These are phyloP conservation scores for Leptopilina drosophilae DNA, from an alignment of 2,888 invertebrate genomes.

Conservation along the genomic window DNA sequence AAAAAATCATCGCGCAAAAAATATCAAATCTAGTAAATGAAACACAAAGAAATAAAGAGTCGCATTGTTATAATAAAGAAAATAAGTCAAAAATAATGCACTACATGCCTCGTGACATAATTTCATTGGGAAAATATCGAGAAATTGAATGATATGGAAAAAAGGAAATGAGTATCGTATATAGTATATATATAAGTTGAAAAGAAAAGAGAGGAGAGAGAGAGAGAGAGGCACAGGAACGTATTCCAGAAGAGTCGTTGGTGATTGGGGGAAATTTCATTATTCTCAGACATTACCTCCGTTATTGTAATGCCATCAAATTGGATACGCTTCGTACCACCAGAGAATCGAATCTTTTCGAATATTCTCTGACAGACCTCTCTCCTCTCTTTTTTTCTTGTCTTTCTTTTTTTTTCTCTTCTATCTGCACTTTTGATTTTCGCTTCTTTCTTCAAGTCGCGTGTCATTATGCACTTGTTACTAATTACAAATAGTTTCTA, in stretches of 20 bases:
- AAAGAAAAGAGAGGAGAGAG: slow-evolving; percentile 42
- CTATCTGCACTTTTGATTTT: too few relatives aligned
- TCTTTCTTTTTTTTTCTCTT: too few relatives aligned
- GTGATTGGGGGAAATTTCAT: slow-evolving; percentile 76
- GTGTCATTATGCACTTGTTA: too few relatives aligned
- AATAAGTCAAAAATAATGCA: too few relatives aligned
- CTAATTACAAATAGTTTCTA: too few relatives aligned
- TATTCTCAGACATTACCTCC: slow-evolving; percentile 76
- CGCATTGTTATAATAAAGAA: too few relatives aligned
- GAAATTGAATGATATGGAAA: not conserved
- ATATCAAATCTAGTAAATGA: too few relatives aligned
- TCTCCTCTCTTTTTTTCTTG: not conserved
- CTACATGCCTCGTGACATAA: not conserved
- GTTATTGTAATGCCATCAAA: slow-evolving; percentile 76
- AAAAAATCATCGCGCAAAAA: too few relatives aligned
- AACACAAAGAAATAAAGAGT: too few relatives aligned
- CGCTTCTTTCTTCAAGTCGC: too few relatives aligned
- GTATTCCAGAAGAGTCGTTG: slow-evolving; percentile 71
- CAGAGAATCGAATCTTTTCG: slow-evolving; percentile 35
- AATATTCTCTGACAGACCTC: slow-evolving; percentile 16
- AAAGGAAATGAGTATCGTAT: not conserved
- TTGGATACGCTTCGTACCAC: slow-evolving; percentile 70
- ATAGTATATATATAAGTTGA: not conserved
- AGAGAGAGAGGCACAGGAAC: slow-evolving; percentile 61
- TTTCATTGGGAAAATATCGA: not conserved